A percentile compares a stretch with the other conserved stretches of the same genome.
phyloP scores from a whole-genome alignment of 2,888 invertebrate species.

The Masnerella sp. region DNA sequence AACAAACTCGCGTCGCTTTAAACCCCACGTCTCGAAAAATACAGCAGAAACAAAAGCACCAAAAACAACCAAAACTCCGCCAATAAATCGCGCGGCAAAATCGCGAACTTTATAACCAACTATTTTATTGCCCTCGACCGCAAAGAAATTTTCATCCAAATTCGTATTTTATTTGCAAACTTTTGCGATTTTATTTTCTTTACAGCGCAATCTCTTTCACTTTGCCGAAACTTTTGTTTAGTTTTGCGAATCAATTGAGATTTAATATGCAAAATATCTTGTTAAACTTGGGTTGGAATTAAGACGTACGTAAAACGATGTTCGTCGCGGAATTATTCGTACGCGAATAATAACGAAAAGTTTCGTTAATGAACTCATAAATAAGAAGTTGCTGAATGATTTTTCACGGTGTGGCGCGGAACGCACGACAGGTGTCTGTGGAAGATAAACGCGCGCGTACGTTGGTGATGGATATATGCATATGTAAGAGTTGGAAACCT shows the following conservation, averaged over 20 bases:
- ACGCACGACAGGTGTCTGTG: slow-evolving; percentile 61
- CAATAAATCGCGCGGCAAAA: slow-evolving; percentile 6
- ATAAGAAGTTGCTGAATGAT: slow-evolving; percentile 41
- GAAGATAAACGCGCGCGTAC: slow-evolving; percentile 64
- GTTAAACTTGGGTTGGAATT: too few relatives aligned
- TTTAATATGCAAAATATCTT: too few relatives aligned
- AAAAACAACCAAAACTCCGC: slow-evolving; percentile 4
- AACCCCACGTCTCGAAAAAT: slow-evolving; percentile 37
- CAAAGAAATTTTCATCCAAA: too few relatives aligned
- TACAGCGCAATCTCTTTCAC: too few relatives aligned
- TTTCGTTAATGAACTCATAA: slow-evolving; percentile 50
- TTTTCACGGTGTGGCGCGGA: slow-evolving; percentile 39
- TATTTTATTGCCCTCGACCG: slow-evolving; percentile 3
- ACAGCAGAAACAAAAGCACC: slow-evolving; percentile 41
- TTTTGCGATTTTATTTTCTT: too few relatives aligned
- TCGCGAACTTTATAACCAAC: slow-evolving; percentile 7
- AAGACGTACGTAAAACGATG: too few relatives aligned
- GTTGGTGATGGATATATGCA: slow-evolving; percentile 49
- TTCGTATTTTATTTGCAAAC: slow-evolving; percentile 11
- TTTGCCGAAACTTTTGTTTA: too few relatives aligned
- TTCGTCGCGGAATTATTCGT: slow-evolving; percentile 8
- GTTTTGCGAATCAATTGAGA: neutral
- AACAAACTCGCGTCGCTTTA: slow-evolving; percentile 35
- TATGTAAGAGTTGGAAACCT: slow-evolving; percentile 46
- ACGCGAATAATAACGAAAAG: slow-evolving; percentile 28